Base-by-base conservation (phyloP, 2,113 vertebrate species). In the Promerops cafer region DNA sequence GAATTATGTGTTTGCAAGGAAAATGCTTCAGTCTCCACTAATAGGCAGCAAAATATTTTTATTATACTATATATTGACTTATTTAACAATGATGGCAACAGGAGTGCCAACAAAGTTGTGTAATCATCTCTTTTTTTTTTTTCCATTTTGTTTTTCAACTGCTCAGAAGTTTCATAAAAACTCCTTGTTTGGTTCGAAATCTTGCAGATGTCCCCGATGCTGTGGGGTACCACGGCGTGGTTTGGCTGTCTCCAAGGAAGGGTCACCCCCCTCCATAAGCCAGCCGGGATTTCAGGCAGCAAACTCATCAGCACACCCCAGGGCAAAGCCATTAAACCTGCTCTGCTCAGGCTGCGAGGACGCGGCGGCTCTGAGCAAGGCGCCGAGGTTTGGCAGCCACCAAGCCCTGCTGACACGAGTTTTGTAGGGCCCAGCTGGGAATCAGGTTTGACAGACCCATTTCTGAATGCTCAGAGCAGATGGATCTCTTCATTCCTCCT, bases 181-280 rank as follows among this genome's bases (percentile, higher is more conserved):
- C 50, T 65, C 84, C 78, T 76, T 66, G 42, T 91, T 96, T 83
- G 39, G 59, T 57, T 77, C 0, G 0, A 83, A 86, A 23, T 3
- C 75, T 69, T 33, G 39, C 75, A n/a, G 13, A 26, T 57, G 26
- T 79, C 11, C 31, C 20, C 0, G 3, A 8, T 9, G 28, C 16
- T 24, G 8, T 3, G 33, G 35, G 45, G 59, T 0, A 3, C 50
- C 71, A 19, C 42, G 0, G 0, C 6, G 4, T 1, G 57, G 45
- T 53, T 72, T 77, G 92, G 88, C 75, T 63, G 54, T 21, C 50
- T 6, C 30, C 0, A 8, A 4, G 61, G 27, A 35, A 60, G 66
- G 74, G 53, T 14, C 28, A 26, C 16, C 17, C 39, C 20, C 10
- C 40, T 28, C 10, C 53, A 20, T 2, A 11, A 64, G 28, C 14